A percentile compares a stretch with the other conserved stretches of the same genome.
phyloP scores from a whole-genome alignment of 2,888 invertebrate genomes.

The Panopea generosa region DNA sequence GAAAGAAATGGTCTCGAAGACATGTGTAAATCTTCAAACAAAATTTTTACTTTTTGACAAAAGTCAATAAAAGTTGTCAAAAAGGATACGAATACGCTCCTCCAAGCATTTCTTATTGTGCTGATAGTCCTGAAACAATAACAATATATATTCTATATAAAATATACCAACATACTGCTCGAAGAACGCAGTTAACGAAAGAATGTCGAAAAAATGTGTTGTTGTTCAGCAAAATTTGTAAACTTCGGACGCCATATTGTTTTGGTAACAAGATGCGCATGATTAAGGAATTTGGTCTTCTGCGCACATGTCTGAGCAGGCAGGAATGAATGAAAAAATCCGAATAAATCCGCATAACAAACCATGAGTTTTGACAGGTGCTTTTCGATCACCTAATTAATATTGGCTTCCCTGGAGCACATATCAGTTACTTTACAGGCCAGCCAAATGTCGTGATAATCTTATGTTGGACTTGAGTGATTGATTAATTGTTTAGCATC shows the following conservation, averaged over 20 bases:
- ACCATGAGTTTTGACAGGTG: no score
- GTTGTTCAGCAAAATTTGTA: neutral
- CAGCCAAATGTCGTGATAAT: no score
- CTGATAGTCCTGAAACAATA: neutral
- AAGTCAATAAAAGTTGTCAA: neutral
- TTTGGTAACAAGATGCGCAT: slow-evolving; percentile 81
- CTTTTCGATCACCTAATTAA: no score
- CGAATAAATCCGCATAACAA: no score
- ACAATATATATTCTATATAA: slow-evolving; percentile 52
- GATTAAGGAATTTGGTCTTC: slow-evolving; percentile 51
- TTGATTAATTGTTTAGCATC: no score
- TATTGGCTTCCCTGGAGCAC: no score
- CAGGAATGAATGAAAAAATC: neutral
- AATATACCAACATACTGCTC: neutral
- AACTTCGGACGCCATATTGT: slow-evolving; percentile 78
- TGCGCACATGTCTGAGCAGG: slow-evolving; percentile 57
- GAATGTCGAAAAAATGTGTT: neutral
- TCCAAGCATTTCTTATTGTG: slow-evolving; percentile 64
- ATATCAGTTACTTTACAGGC: no score
- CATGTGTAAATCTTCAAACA: neutral
- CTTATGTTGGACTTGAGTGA: no score
- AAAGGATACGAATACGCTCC: slow-evolving; percentile 83
- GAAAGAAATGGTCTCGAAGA: no score
- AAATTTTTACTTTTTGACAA: no score
- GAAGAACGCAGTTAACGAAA: neutral